phyloP scores from a whole-genome alignment of 2,888 invertebrate species.

The Drosophila histrio region DNA sequence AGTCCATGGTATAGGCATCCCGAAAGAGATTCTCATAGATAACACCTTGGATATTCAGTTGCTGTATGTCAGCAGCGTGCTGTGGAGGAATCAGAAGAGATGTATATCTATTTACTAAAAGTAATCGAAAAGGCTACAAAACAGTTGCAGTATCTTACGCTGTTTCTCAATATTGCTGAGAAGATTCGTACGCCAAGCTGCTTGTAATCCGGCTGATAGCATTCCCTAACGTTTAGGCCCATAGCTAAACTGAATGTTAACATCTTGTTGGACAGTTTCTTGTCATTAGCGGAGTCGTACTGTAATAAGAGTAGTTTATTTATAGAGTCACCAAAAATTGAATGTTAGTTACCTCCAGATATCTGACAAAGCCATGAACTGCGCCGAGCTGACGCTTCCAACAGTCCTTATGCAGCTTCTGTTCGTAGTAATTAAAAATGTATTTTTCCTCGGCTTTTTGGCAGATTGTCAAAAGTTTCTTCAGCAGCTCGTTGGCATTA shows the following conservation, averaged over 20 bases:
- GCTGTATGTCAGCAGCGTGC: conserved; percentile 65
- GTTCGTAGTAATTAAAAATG: conserved; percentile 75
- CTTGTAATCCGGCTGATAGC: conserved; percentile 76
- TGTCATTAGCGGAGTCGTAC: conserved; percentile 37
- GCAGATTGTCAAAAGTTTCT: conserved; percentile 7
- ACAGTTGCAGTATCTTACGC: conserved; percentile 57
- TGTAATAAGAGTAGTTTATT: conserved; percentile 27
- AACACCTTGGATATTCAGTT: conserved; percentile 80
- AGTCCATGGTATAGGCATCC: conserved; percentile 71
- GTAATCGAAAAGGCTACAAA: no score
- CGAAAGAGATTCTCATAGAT: conserved; percentile 79
- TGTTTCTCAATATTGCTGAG: conserved; percentile 62
- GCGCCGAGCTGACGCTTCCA: conserved; percentile 82
- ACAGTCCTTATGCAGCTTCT: conserved; percentile 63
- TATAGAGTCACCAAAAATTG: not conserved
- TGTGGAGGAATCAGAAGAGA: conserved; percentile 16
- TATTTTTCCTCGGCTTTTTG: conserved; percentile 32
- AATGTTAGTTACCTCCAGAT: conserved; percentile 64
- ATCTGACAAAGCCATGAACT: conserved; percentile 75
- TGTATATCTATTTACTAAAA: not conserved
- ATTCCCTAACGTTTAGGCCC: conserved; percentile 78
- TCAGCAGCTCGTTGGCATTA: conserved; percentile 62
- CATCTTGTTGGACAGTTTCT: conserved; percentile 54
- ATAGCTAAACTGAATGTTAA: conserved; percentile 80
- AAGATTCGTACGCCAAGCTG: conserved; percentile 77